Conservation (phyloP, 1,140 invertebrate genomes). For the Pseudomyrmex cubaensis region DNA sequence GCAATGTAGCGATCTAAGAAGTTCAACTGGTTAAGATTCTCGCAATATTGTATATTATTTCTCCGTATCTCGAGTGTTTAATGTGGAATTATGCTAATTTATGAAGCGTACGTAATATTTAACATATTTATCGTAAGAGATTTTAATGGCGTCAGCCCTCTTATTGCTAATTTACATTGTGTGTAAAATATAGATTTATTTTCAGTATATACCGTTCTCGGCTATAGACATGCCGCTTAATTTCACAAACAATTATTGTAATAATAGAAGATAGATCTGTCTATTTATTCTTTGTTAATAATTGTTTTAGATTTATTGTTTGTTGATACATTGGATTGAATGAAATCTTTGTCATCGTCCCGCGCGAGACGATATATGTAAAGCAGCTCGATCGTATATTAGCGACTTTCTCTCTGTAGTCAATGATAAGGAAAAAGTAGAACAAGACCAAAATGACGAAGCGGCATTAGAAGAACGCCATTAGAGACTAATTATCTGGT, state of each 20-base stretch:
- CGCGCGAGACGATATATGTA: constrained; percentile 20
- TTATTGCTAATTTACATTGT: not conserved
- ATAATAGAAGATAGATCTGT: not conserved
- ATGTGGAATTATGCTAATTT: constrained; percentile 27
- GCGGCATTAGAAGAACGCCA: constrained; percentile 42
- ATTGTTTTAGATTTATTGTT: not conserved
- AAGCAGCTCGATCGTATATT: constrained; percentile 4
- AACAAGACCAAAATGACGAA: constrained; percentile 42
- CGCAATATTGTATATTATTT: constrained; percentile 32
- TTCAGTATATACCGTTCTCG: not conserved
- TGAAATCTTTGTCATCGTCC: constrained; percentile 3
- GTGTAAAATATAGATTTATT: not conserved
- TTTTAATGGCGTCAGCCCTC: constrained; percentile 1
- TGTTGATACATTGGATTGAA: not conserved
- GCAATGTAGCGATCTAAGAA: constrained; percentile 18
- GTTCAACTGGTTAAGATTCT: constrained; percentile 34
- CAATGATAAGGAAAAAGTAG: constrained; percentile 47
- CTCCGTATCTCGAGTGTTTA: constrained; percentile 27
- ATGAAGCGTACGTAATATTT: constrained; percentile 24
- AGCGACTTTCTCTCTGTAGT: constrained; percentile 23
- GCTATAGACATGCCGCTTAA: no score
- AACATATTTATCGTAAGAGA: constrained; percentile 17
- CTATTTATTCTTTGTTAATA: not conserved
- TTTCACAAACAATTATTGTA: no score
- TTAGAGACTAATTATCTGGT: constrained; percentile 71